Evolutionary conservation across 2,797 vertebrate species (phyloP), one percentile per base, ranked within the genome.

Genomic region (Esox lucius): DNA sequence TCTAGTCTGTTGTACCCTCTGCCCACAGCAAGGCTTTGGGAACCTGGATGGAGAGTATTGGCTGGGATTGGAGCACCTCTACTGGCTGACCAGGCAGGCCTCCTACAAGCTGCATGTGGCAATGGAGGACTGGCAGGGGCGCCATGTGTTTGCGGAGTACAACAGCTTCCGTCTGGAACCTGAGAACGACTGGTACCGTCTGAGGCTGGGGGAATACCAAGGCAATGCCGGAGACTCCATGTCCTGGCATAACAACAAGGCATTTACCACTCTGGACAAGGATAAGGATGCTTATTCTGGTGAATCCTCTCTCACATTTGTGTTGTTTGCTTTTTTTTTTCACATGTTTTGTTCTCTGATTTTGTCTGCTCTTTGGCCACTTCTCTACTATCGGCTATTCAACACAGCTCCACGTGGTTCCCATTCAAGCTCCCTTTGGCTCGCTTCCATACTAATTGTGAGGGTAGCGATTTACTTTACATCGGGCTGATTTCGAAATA

Each of bases 211-310:
- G 49, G 93, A 91, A 24, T 98, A 97, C 86, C 92, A 87, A 0
- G 96, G 96, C 26, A 96, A 81, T 0, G 96, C 95, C 0, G 96
- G 96, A 0, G 96, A 98, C 82, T 98, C 96, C 0, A 93, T 98
- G 1, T 96, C 96, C 8, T 98, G 96, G 96, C 96, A 98, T 87
- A 96, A 90, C 64, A 95, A 96, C 88, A 96, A 95, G 81, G 95
- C 96, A 42, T 98, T 98, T 89, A 98, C 96, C 81, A 97, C 96
- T 3, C 86, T 96, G 80, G 96, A 98, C 73, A 93, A 91, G 2
- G 96, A 98, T 86, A 93, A 93, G 65, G 96, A 98, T 76, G 85
- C 94, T 19, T 97, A 97, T 77, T 82, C 93, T 71, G 96, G 96
- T 97, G 62, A 31, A 16, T 9, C 39, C 59, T 9, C 68, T 19